Evolutionary conservation across 2,797 vertebrate genomes (phyloP), one percentile per base, ranked within the genome.

Genomic region (Sebastes oblongus): DNA sequence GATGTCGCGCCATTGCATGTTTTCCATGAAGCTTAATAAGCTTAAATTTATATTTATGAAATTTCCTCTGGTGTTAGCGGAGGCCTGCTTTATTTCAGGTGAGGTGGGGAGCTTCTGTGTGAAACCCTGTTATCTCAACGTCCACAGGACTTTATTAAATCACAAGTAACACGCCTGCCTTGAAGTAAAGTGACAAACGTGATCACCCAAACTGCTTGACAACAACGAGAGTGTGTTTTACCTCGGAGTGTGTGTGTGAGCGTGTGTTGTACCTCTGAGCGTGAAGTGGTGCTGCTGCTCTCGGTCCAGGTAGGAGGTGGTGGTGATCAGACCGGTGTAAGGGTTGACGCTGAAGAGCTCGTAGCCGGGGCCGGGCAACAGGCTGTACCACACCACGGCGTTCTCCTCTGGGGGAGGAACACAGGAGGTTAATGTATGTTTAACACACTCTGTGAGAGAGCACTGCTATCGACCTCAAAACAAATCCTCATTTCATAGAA

Each of bases 301-400:
- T 89, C 98, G 91, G 94, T 99, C 97, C 88, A 98, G 92, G 20
- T 83, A 83, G 39, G 92, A 84, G 64, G 92, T 56, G 56, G 97
- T 98, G 83, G 92, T 36, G 1, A 99, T 93, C 78, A 97, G 94
- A 66, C 98, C 97, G 5, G 94, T 97, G 65, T 96, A 90, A 0
- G 91, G 91, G 85, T 97, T 95, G 82, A 99, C 96, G 90, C 91
- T 91, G 83, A 99, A 99, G 73, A 95, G 90, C 76, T 94, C 96
- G 81, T 95, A 97, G 30, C 94, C 96, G 3, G 94, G 61, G 30
- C 96, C 96, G 0, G 97, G 96, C 80, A 98, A 69, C 74, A 99
- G 90, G 68, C 93, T 95, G 91, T 95, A 96, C 91, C 84, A 91
- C 83, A 96, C 87, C 76, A 82, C 92, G 0, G 92, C 92, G 4